Percentiles rank a stretch among this genome's conserved stretches.
These are phyloP conservation scores for Crocodylus rhombifer DNA, from an alignment of 2,797 vertebrate species.

Conservation along the genomic window DNA sequence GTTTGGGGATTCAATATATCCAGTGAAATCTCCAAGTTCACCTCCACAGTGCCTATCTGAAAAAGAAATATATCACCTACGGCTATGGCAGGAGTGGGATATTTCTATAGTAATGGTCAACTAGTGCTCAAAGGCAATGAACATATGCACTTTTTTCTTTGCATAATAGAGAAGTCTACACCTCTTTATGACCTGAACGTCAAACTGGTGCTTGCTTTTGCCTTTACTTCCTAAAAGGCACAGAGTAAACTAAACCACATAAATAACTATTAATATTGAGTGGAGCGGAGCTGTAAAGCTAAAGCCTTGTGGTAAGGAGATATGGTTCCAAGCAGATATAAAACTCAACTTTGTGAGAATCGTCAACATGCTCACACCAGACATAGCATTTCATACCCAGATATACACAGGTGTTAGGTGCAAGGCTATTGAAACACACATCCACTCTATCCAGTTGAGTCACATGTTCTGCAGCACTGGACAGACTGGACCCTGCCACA, in stretches of 20 bases:
- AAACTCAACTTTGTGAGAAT: not conserved
- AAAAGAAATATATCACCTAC: slow-evolving; percentile 43
- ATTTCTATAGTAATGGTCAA: not conserved
- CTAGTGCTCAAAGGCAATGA: rapidly evolving
- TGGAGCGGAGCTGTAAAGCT: not conserved
- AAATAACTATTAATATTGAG: not conserved
- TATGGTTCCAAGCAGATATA: not conserved
- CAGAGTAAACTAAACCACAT: not conserved
- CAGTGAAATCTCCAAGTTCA: slow-evolving; percentile 94
- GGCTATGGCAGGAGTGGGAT: not conserved
- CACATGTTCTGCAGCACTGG: not conserved
- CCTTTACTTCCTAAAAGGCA: not conserved
- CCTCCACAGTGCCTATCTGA: slow-evolving; percentile 95
- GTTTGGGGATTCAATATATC: slow-evolving; percentile 97
- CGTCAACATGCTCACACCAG: not conserved
- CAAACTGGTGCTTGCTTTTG: not conserved
- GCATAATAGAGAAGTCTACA: not conserved
- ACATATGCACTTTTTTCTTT: not conserved
- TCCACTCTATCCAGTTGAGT: not conserved
- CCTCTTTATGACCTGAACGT: not conserved
- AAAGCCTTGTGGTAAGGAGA: not conserved
- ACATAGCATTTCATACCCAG: not conserved
- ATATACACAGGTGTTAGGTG: not conserved
- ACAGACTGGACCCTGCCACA: not conserved
- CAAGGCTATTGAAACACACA: not conserved